Evolutionary conservation across 2,113 vertebrate species (phyloP).

Genomic region (Callipepla californica): DNA sequence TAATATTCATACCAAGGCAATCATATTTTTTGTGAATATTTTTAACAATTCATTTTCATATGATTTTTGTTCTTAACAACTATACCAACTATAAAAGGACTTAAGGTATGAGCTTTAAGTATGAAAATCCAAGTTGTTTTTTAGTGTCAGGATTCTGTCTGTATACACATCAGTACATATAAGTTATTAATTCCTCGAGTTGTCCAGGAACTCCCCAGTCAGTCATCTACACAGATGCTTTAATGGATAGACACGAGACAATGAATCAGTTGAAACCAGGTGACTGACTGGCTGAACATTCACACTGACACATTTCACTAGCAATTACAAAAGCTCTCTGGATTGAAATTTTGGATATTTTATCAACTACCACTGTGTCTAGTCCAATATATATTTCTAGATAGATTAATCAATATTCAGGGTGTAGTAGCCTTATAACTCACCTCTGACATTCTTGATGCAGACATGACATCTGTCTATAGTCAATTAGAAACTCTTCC

Average conservation of each 20-base stretch:
- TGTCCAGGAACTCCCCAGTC: background rate
- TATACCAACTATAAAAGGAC: background rate
- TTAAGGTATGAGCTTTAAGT: background rate
- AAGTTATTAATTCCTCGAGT: background rate
- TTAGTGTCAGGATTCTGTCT: background rate
- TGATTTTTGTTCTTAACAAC: background rate
- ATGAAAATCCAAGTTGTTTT: background rate
- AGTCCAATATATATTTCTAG: background rate
- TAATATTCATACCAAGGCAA: background rate
- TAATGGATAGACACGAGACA: background rate
- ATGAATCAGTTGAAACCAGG: background rate
- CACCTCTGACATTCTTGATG: background rate
- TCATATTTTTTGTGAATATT: background rate
- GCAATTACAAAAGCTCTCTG: background rate
- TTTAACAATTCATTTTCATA: background rate
- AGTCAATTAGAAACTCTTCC: background rate
- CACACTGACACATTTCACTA: background rate
- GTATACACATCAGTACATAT: fast-evolving
- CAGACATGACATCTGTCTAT: background rate
- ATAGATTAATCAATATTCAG: background rate
- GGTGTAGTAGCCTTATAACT: background rate
- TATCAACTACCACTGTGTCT: background rate
- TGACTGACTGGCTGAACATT: background rate
- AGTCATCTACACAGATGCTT: background rate
- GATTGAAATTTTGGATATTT: background rate